Evolutionary conservation across 92 coral and sea anemone species (phyloP).

Genomic region (Epizoanthus stellaris): DNA sequence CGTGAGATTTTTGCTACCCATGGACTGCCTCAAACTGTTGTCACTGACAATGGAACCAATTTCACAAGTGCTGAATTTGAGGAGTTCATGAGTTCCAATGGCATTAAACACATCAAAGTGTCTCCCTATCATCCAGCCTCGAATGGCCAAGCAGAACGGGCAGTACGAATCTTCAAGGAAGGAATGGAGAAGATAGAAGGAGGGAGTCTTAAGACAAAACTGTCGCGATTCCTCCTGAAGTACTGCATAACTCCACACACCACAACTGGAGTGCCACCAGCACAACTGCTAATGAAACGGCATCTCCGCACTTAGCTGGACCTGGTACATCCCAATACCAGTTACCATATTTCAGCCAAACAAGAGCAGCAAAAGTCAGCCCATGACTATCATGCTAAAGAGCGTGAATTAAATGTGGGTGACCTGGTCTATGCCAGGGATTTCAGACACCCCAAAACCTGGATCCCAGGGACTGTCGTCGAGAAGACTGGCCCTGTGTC

Average conservation of each 20-base stretch:
- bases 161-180: conserved; percentile 46
- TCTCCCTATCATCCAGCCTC: conserved; percentile 58
- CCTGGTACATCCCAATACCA: conserved; percentile 20
- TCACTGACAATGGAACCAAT: conserved; percentile 53
- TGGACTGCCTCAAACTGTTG: conserved; percentile 54
- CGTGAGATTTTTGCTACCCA: conserved; percentile 51
- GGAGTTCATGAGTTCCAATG: conserved; percentile 29
- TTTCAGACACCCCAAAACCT: background rate
- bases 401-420: background rate
- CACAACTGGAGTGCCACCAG: conserved; percentile 52
- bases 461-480: conserved; percentile 2
- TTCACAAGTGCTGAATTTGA: conserved; percentile 55
- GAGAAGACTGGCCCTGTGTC: conserved; percentile 26
- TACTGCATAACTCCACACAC: conserved; percentile 51
- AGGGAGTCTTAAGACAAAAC: conserved; percentile 38
- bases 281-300: conserved; percentile 27
- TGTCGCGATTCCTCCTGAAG: conserved; percentile 51
- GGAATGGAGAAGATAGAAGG: conserved; percentile 54
- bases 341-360: conserved; percentile 1
- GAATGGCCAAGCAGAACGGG: conserved; percentile 31
- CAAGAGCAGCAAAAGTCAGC: conserved; percentile 34
- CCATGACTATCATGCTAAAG: conserved; percentile 3
- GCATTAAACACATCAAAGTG: conserved; percentile 51
- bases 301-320: conserved; percentile 6
- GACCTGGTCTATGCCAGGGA: background rate